Conservation (phyloP, 2,113 vertebrate species). For the Marcusenius ussheri region DNA sequence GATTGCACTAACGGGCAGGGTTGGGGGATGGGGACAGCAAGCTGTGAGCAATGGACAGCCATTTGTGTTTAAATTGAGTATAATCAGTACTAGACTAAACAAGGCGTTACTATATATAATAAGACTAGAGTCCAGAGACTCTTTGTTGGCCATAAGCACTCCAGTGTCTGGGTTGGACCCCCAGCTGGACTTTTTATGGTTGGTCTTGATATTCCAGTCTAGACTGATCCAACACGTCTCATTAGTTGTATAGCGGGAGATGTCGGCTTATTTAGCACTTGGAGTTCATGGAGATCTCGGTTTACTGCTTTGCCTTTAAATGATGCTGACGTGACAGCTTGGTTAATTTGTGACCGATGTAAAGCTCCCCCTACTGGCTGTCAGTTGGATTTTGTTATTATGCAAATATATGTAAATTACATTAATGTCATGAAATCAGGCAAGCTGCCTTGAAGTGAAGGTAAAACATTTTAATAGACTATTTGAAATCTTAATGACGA, state of each 20-base stretch:
- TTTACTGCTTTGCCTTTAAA: conserved; percentile 5
- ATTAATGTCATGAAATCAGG: not conserved
- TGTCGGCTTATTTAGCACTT: not conserved
- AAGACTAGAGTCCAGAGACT: not conserved
- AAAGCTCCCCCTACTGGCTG: conserved; percentile 6
- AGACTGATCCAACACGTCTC: not conserved
- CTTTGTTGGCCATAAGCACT: not conserved
- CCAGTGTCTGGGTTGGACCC: not conserved
- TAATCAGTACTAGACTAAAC: not conserved
- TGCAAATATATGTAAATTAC: conserved; percentile 18
- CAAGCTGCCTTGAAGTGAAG: not conserved
- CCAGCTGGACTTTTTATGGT: not conserved
- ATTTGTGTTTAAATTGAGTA: not conserved
- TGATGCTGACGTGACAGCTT: not conserved
- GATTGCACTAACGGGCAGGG: not conserved
- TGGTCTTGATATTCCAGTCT: not conserved
- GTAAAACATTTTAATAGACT: not conserved
- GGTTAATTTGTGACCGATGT: not conserved
- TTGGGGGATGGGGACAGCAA: not conserved
- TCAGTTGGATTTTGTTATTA: not conserved
- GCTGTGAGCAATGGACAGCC: not conserved
- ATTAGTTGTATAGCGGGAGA: not conserved
- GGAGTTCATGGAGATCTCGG: too few relatives aligned
- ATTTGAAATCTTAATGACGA: not conserved
- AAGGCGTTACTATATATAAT: not conserved